Percentiles rank a stretch among this genome's conserved stretches.
phyloP scores from a whole-genome alignment of 2,888 invertebrate genomes.

The Acanthoscelides obtectus region DNA sequence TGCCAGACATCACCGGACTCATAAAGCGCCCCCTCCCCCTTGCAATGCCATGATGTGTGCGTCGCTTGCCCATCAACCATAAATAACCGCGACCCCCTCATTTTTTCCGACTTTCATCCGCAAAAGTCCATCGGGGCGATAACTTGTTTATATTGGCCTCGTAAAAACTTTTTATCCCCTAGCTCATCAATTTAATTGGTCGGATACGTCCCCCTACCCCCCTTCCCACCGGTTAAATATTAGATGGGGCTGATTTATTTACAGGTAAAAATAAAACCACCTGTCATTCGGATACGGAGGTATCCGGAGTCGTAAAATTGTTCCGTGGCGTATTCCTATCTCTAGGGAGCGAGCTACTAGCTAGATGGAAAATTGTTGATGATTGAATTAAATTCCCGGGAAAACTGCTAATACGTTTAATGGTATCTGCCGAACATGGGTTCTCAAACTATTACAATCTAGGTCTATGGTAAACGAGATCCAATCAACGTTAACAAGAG shows the following conservation, averaged over 20 bases:
- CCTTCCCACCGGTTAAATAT: conserved; percentile 17
- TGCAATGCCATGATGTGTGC: not conserved
- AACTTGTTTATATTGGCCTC: conserved; percentile 15
- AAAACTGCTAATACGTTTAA: too few species aligned
- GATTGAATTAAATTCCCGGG: not conserved
- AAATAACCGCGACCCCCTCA: not conserved
- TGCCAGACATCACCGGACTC: not conserved
- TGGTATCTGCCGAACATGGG: too few species aligned
- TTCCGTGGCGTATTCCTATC: not conserved
- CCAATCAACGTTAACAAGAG: too few species aligned
- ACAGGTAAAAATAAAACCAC: conserved; percentile 24
- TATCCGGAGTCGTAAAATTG: conserved; percentile 8
- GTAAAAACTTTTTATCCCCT: conserved; percentile 16
- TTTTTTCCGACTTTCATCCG: not conserved
- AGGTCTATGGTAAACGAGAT: too few species aligned
- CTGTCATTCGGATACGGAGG: conserved; percentile 16
- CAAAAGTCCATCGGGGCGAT: conserved; percentile 4
- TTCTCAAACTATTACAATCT: too few species aligned
- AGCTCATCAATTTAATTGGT: conserved; percentile 15
- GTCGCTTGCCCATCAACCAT: not conserved
- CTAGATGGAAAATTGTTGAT: not conserved
- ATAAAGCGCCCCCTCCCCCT: not conserved
- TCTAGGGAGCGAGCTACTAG: not conserved
- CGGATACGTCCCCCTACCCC: not conserved
- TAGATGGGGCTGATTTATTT: conserved; percentile 25